A percentile compares a stretch with the other conserved stretches of the same genome.
Conservation (phyloP, 2,797 vertebrate genomes). For the Notamacropus eugenii region DNA sequence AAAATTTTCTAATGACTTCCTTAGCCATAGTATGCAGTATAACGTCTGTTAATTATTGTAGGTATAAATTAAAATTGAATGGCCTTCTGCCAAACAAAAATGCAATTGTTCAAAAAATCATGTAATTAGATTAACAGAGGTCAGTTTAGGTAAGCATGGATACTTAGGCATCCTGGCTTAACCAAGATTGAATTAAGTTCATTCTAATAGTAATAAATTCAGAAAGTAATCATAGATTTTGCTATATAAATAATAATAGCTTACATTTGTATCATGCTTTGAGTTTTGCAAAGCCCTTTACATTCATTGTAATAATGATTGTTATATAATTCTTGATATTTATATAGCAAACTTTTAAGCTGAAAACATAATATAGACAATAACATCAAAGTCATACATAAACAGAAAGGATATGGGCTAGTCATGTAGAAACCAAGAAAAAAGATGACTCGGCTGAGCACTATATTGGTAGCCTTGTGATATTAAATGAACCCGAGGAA, state of each 20-base stretch:
- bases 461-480: not conserved
- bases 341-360: not conserved
- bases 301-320: not conserved
- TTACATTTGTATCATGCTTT: not conserved
- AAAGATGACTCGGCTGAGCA: not conserved
- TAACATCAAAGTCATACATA: not conserved
- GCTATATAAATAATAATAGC: not conserved
- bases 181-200: conserved; percentile 49
- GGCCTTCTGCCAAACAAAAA: conserved; percentile 37
- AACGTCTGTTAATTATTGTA: conserved; percentile 10
- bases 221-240: conserved; percentile 8
- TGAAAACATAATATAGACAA: not conserved
- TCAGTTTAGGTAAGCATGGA: conserved; percentile 20
- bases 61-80: conserved; percentile 54
- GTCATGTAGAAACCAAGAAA: not conserved
- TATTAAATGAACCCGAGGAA: not conserved
- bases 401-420: not conserved
- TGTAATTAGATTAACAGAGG: conserved; percentile 40
- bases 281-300: not conserved
- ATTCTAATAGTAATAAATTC: conserved; percentile 35
- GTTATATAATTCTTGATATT: not conserved
- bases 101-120: conserved; percentile 21
- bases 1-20: not conserved
- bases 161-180: not conserved
- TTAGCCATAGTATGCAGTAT: not conserved